phyloP scores from a whole-genome alignment of 2,888 invertebrate genomes.

The Oscheius onirici region DNA sequence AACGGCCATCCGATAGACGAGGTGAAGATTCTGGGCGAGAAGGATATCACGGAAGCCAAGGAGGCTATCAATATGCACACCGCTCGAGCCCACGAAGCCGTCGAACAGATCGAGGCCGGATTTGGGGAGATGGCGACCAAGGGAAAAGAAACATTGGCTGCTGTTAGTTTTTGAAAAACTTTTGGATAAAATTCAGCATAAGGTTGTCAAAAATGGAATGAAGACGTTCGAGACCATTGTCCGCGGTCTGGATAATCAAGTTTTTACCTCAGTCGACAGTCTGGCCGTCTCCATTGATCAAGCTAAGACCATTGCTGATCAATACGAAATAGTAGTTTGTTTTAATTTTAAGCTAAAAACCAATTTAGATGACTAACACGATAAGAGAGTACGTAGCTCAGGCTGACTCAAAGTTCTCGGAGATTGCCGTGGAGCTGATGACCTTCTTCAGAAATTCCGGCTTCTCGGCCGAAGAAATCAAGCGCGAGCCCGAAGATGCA shows the following conservation, averaged over 20 bases:
- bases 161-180: not conserved
- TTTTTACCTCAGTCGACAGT: not conserved
- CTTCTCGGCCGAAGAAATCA: not conserved
- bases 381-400: not conserved
- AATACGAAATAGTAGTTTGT: not conserved
- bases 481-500: not conserved
- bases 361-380: not conserved
- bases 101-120: slow-evolving; percentile 5
- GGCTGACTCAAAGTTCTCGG: not conserved
- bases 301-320: slow-evolving; percentile 1
- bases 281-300: not conserved
- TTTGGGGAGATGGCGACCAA: not conserved
- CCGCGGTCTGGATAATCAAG: not conserved
- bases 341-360: not conserved
- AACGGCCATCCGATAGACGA: slow-evolving; percentile 46
- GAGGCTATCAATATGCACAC: slow-evolving; percentile 8
- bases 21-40: slow-evolving; percentile 30
- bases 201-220: slow-evolving; percentile 4
- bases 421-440: not conserved
- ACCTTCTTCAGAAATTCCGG: not conserved
- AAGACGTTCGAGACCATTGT: not conserved
- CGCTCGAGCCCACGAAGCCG: slow-evolving; percentile 10
- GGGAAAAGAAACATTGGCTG: not conserved
- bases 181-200: not conserved
- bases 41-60: slow-evolving; percentile 27